Conservation (phyloP, 2,113 vertebrate species). For the Cranoglanis bouderius region DNA sequence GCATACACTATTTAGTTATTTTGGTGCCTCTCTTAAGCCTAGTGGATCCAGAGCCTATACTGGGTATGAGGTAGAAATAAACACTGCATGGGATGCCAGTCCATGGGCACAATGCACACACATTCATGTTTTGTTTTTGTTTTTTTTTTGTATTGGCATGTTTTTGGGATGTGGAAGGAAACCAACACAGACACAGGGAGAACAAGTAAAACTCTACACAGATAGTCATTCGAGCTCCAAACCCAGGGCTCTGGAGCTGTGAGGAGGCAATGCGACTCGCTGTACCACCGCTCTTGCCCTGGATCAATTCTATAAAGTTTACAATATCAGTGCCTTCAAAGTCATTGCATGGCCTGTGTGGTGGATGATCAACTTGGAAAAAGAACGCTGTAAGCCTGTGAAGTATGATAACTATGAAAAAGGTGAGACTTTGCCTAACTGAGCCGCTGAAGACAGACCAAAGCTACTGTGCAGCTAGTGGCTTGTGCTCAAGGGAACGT, state of each 20-base stretch:
- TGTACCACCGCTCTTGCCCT: neutral
- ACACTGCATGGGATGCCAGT: neutral
- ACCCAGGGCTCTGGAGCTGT: neutral
- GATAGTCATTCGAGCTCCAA: neutral
- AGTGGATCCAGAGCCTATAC: neutral
- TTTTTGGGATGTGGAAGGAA: neutral
- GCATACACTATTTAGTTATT: neutral
- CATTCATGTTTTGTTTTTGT: neutral
- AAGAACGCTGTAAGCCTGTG: slow-evolving; percentile 57
- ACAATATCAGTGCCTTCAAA: slow-evolving; percentile 29
- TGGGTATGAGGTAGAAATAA: neutral
- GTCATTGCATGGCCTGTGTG: neutral
- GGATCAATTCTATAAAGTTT: neutral
- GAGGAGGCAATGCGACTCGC: neutral
- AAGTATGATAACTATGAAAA: slow-evolving; percentile 42
- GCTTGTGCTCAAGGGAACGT: too few species aligned
- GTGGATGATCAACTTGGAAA: too few species aligned
- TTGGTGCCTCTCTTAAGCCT: neutral
- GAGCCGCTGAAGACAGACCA: slow-evolving; percentile 39
- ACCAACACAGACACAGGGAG: neutral
- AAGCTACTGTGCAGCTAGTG: slow-evolving; percentile 21
- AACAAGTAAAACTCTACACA: neutral
- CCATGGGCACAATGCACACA: neutral
- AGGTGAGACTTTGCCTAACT: slow-evolving; percentile 41
- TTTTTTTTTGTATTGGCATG: neutral